Evolutionary conservation across 2,888 invertebrate species (phyloP).

Genomic region (Erynnis tages): DNA sequence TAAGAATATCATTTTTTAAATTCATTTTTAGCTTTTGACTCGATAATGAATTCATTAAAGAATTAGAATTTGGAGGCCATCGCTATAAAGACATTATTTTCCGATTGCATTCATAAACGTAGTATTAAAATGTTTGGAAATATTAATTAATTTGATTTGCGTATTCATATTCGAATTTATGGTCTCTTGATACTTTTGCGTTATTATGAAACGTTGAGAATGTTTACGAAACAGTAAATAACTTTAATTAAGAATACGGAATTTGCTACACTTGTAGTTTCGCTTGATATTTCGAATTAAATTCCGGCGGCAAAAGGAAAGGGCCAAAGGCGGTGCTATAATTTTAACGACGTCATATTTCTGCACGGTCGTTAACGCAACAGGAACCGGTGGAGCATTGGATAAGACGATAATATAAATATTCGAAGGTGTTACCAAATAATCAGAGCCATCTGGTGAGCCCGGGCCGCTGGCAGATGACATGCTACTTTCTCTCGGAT

Average conservation of each 20-base stretch:
- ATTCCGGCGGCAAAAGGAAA: conserved; percentile 6
- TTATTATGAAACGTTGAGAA: too few species aligned
- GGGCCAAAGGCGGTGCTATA: conserved; percentile 10
- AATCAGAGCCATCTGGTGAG: conserved; percentile 41
- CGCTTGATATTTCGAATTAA: not conserved
- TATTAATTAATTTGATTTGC: too few species aligned
- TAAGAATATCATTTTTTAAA: not conserved
- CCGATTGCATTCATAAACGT: too few species aligned
- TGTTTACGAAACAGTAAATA: too few species aligned
- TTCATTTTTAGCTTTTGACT: not conserved
- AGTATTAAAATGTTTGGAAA: too few species aligned
- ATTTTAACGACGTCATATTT: conserved; percentile 21
- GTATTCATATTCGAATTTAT: too few species aligned
- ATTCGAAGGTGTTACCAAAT: conserved; percentile 58
- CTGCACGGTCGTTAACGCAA: conserved; percentile 13
- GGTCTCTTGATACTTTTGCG: too few species aligned
- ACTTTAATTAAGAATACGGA: too few species aligned
- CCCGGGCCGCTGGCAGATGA: conserved; percentile 51
- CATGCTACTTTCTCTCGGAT: conserved; percentile 66
- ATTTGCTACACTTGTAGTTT: too few species aligned
- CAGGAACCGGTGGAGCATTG: conserved; percentile 29
- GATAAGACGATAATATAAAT: conserved; percentile 48
- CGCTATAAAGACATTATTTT: too few species aligned
- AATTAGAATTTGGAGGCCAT: not conserved
- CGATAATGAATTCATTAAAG: not conserved